Percentiles rank a stretch among this genome's conserved stretches.
Conservation (phyloP, 2,113 vertebrate species). For the Corythoichthys haematopterus region DNA sequence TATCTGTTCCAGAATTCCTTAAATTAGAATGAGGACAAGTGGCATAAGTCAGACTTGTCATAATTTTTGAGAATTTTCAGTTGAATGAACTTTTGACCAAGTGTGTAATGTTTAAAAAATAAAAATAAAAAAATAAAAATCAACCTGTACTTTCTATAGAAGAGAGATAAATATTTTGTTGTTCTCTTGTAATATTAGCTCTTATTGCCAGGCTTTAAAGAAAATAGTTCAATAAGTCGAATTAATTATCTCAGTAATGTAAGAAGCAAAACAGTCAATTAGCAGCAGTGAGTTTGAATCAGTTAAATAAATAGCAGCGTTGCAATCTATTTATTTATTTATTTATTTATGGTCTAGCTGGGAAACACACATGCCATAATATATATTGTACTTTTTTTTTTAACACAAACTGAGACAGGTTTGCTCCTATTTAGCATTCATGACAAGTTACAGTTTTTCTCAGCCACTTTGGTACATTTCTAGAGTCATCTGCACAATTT, state of each 20-base stretch:
- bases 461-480: too few species aligned
- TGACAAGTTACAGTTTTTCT: conserved; percentile 17
- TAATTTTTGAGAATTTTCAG: too few species aligned
- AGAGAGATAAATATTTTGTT: conserved; percentile 13
- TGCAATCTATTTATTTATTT: conserved; percentile 3
- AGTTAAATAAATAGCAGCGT: conserved; percentile 5
- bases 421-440: conserved; percentile 46
- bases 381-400: conserved; percentile 18
- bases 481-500: too few species aligned
- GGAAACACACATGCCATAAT: conserved; percentile 12
- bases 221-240: conserved; percentile 40
- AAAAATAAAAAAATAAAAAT: too few species aligned
- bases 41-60: too few species aligned
- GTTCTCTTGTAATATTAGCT: conserved; percentile 23
- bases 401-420: conserved; percentile 42
- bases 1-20: too few species aligned
- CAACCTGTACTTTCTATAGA: conserved; percentile 7
- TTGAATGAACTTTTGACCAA: too few species aligned
- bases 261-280: conserved; percentile 21
- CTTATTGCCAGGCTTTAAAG: conserved; percentile 22
- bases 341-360: not conserved
- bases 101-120: too few species aligned
- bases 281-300: conserved; percentile 19
- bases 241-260: conserved; percentile 33
- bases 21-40: too few species aligned